Base-by-base conservation (phyloP, 2,888 invertebrate species). In the Hecatera dysodea region DNA sequence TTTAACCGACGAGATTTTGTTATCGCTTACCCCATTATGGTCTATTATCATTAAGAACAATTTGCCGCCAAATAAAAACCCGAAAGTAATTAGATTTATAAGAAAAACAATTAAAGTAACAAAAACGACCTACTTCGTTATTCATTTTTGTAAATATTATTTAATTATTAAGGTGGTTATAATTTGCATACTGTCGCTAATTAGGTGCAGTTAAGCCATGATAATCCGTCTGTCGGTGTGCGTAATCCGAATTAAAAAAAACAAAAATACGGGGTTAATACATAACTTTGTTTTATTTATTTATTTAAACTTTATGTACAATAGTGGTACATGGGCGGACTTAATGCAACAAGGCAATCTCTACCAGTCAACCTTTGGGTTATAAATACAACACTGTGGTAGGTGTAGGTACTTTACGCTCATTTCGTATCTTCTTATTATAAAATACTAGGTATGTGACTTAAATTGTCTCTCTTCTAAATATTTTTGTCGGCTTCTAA, bases 41-140 rank as follows among this genome's bases (percentile, higher is more conserved):
- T 27, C 73, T 69, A 78, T 81, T 68, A 83, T 81, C 84, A 17
- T 83, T 84, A 84, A 64, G 24, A 55, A 56, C 59, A 73, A 79
- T 74, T 71, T 72, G 60, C 69, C 44, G 65, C 52, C 29, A 65
- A 66, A 75, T 76, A 81, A 75, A 78, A 76, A 74, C 67, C 22
- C 60, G 59, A 27, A 9, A 19, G 9, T 75, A 53, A 75, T 73
- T 70, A 61, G 44, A 53, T 59, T 75, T 70, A 19, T 62, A 48
- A 61, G 42, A 60, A 83, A 55, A 77, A 75, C 61, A 33, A 61
- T 60, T 63, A 69, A 52, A n/a, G n/a, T n/a, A n/a, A 61, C 39
- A 60, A 83, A 55, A 77, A 75, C 61, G 11, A n/a, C 11, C n/a
- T 19, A 19, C 9, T 12, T n/a, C 24, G 19, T 46, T n/a, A 8